Base-by-base conservation (phyloP, 2,797 vertebrate genomes). In the Peromyscus attwateri region DNA sequence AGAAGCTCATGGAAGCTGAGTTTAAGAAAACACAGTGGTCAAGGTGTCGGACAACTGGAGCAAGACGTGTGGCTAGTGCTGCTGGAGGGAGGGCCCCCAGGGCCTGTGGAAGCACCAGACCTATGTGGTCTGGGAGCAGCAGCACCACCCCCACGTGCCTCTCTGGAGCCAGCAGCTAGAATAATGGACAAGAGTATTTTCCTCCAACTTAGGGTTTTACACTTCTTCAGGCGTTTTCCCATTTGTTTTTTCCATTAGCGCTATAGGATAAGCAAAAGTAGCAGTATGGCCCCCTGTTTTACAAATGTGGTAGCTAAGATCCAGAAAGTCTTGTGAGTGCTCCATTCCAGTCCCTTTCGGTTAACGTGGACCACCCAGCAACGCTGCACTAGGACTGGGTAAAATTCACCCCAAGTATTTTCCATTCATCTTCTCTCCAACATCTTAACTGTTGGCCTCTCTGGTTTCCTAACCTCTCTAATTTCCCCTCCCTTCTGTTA, bases 21-120 rank as follows among this genome's bases (percentile, higher is more conserved):
- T 88, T 89, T 94, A 91, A 93, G 83, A 73, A 96, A 97, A 93
- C 87, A 93, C 40, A 7, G 66, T 29, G 46, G 66, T 92, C 40
- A 34, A 79, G 60, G 89, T 77, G 80, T 90, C 83, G 49, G 75
- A 93, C 70, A 46, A 73, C 57, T 37, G 40, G 73, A 95, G 52
- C 52, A 34, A 75, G 75, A 91, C 23, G 0, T 52, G 75, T 31
- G 68, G 83, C 83, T 64, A 37, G 43, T 4, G 12, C 34, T 19
- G 31, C 43, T 37, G 25, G 46, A 16, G 55, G 75, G 29, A 62
- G 52, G 43, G 40, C 40, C 55, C 82, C 27, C 81, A 6, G n/a
- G 81, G n/a, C 46, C 83, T 57, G 52, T 31, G 64, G 70, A 17
- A 75, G n/a, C 57, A 55, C 23, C 49, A 21, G 8, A 6, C 0